These are phyloP conservation scores for Halocynthia aurantium DNA, from an alignment of 23 tunicate species.

Conservation along the genomic window DNA sequence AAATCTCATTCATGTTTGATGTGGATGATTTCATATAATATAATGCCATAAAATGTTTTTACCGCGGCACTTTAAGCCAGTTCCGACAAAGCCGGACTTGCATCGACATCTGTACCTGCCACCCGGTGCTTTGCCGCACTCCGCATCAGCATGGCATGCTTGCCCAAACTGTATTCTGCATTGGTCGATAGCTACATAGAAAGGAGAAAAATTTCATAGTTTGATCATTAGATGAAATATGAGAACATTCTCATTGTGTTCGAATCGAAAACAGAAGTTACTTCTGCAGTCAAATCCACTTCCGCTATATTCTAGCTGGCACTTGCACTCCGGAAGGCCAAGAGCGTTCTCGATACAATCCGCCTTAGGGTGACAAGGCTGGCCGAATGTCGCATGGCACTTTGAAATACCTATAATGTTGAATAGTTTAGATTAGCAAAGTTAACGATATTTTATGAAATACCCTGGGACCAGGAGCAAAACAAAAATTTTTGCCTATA, in stretches of 20 bases:
- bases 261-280: neutral
- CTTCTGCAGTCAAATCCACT: slow-evolving; percentile 10
- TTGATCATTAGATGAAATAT: no score
- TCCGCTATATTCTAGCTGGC: neutral
- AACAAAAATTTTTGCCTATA: no score
- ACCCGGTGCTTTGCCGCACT: slow-evolving; percentile 5
- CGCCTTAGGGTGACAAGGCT: slow-evolving; percentile 10
- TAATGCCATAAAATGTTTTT: neutral
- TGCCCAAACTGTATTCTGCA: neutral
- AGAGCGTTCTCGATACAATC: neutral
- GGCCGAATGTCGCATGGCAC: slow-evolving; percentile 1
- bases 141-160: slow-evolving; percentile 9
- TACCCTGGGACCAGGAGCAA: no score
- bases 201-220: no score
- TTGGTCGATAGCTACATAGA: no score
- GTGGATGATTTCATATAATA: no score
- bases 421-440: neutral
- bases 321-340: neutral
- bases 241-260: neutral
- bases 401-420: neutral
- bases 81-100: slow-evolving; percentile 11
- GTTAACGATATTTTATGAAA: neutral
- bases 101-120: slow-evolving; percentile 13
- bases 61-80: slow-evolving; percentile 7
- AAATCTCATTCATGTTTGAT: no score